Conservation (phyloP, 2,113 vertebrate species). For the Gymnarchus niloticus region DNA sequence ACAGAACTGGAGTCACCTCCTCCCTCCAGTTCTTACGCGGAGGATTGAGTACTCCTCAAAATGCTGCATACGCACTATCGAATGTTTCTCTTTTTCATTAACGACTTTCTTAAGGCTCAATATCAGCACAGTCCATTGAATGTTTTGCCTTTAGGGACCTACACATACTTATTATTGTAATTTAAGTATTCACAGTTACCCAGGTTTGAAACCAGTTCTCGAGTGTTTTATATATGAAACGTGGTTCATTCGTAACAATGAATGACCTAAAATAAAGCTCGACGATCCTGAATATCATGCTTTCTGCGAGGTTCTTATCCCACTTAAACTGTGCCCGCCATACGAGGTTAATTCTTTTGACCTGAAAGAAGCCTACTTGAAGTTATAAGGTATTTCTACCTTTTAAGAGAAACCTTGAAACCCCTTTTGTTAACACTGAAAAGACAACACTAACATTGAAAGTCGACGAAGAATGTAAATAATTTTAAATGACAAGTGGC, state of each 20-base stretch:
- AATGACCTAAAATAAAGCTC: conserved; percentile 47
- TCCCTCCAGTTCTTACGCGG: not conserved
- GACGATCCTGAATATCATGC: conserved; percentile 50
- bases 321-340: conserved; percentile 49
- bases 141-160: not conserved
- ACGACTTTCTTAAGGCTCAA: not conserved
- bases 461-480: conserved; percentile 19
- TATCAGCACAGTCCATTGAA: not conserved
- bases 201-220: conserved; percentile 45
- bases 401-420: conserved; percentile 55
- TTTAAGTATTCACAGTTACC: conserved; percentile 27
- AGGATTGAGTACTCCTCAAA: not conserved
- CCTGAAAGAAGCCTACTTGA: conserved; percentile 50
- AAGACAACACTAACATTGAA: conserved; percentile 8
- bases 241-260: conserved; percentile 40
- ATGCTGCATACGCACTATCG: not conserved
- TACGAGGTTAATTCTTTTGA: conserved; percentile 62
- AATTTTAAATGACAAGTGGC: conserved; percentile 16
- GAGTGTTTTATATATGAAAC: conserved; percentile 51
- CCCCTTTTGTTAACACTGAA: conserved; percentile 42
- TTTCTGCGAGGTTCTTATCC: conserved; percentile 48
- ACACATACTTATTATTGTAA: not conserved
- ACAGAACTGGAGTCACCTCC: not conserved
- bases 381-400: conserved; percentile 48
- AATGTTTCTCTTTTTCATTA: not conserved